These are phyloP conservation scores for Pseudopodoces humilis DNA, from an alignment of 2,113 vertebrate genomes.

Conservation along the genomic window DNA sequence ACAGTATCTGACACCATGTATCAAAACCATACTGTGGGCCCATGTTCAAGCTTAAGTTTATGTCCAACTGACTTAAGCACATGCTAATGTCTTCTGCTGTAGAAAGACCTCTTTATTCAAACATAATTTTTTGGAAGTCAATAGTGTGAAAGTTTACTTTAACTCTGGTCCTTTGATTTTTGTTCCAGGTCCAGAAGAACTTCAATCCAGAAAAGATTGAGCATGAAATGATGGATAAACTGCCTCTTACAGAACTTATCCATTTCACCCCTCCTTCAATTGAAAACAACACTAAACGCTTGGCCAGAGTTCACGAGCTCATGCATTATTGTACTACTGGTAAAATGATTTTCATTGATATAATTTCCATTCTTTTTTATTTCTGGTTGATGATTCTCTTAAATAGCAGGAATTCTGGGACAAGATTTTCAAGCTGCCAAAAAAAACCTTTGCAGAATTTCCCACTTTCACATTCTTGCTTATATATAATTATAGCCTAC, in stretches of 20 bases:
- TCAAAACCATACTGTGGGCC: not conserved
- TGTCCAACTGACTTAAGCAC: not conserved
- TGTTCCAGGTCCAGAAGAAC: conserved; percentile 71
- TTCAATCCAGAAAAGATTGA: conserved; percentile 81
- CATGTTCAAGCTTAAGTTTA: not conserved
- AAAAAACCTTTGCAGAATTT: not conserved
- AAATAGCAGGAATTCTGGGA: not conserved
- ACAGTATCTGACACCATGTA: not conserved
- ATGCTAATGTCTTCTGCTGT: not conserved
- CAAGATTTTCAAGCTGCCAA: not conserved
- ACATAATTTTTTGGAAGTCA: not conserved
- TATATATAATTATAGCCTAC: not conserved
- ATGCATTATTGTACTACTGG: conserved; percentile 84
- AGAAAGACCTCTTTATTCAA: not conserved
- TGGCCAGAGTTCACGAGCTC: conserved; percentile 82
- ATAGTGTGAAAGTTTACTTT: not conserved
- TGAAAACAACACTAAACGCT: conserved; percentile 59
- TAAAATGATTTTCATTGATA: conserved; percentile 46
- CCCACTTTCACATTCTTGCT: not conserved
- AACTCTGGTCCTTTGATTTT: conserved; percentile 28
- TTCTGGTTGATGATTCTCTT: not conserved
- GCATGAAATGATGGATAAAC: conserved; percentile 78
- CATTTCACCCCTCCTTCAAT: conserved; percentile 63
- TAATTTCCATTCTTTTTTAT: not conserved
- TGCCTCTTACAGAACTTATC: conserved; percentile 73